Evolutionary conservation across 1,140 invertebrate genomes (phyloP).

Genomic region (Rhagoletis zephyria): DNA sequence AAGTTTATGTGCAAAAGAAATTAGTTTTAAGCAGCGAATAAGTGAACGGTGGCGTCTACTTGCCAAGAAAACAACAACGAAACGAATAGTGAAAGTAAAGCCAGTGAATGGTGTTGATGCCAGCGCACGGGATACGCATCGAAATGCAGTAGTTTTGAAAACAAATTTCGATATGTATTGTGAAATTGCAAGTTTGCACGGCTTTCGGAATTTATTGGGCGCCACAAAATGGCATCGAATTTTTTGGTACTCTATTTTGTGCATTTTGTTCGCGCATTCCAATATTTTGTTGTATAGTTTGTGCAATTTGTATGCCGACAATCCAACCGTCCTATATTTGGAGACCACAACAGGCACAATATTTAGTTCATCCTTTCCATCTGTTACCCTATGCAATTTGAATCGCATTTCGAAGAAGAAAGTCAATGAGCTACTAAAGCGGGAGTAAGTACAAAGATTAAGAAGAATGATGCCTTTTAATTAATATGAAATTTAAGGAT

Average conservation of each 20-base stretch:
- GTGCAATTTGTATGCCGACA: constrained; percentile 70
- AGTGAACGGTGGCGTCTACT: not conserved
- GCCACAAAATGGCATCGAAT: constrained; percentile 68
- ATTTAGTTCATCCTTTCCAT: constrained; percentile 80
- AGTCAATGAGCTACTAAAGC: not conserved
- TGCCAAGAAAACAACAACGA: not conserved
- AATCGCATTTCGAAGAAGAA: constrained; percentile 73
- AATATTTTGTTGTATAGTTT: constrained; percentile 68
- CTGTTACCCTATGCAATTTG: constrained; percentile 79
- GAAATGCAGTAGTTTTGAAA: constrained; percentile 60
- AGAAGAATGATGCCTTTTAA: too few species aligned
- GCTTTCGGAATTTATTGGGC: constrained; percentile 66
- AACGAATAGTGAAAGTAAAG: not conserved
- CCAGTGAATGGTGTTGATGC: not conserved
- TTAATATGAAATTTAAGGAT: too few species aligned
- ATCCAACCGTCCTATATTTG: constrained; percentile 75
- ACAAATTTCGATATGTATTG: constrained; percentile 73
- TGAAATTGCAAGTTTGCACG: constrained; percentile 73
- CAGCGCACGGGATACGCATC: not conserved
- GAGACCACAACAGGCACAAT: constrained; percentile 79
- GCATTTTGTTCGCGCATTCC: constrained; percentile 71
- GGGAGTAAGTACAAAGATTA: not conserved
- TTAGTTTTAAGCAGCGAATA: not conserved
- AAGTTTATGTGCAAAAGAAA: not conserved
- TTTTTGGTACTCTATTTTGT: constrained; percentile 74